Evolutionary conservation across 92 coral and sea anemone genomes (phyloP), one percentile per base, ranked within the genome.

Genomic region (Phenganax stokvisi): DNA sequence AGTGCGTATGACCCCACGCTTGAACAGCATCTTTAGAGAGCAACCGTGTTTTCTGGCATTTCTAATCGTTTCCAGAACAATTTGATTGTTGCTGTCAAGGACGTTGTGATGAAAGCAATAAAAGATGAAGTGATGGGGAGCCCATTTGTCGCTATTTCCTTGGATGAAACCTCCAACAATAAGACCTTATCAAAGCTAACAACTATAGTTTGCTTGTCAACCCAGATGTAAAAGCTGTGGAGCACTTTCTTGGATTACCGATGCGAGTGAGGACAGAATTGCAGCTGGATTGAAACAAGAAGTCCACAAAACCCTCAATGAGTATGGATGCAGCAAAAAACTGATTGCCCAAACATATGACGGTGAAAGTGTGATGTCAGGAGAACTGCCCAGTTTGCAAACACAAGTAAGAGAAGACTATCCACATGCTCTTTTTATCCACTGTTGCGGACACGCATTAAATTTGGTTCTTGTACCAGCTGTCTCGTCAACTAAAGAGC

Each of bases 1-100:
- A 29, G 71, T 65, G 10, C 28, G 13, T 65, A 65, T 29, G 71
- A 65, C 71, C 28, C 71, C 71, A 9, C 28, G 10, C 71, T 65
- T 13, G 28, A 12, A 65, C 71, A 65, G 25, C 71, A 65, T 65
- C 71, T 65, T 65, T 28, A 65, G 71, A 5, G 3, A 37, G 47
- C 47, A 37, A 37, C 47, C 5, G 47, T 37, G 47, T 37, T 37
- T 37, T 37, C 71, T 65, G 47, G 71, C 1, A 17, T 65, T 11
- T 65, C 71, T 11, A 65, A 65, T 65, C 71, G 28, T 65, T 3
- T 65, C 13, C 71, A 17, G 71, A 65, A 65, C 71, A 28, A 65
- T 12, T 65, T 65, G 71, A 65, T 65, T 11, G 25, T 30, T 65
- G 16, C 71, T 65, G 71, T 65, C 2, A 65, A 17, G 29, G 25